Base-by-base conservation (phyloP, 2,113 vertebrate genomes). In the Lutjanus erythropterus region DNA sequence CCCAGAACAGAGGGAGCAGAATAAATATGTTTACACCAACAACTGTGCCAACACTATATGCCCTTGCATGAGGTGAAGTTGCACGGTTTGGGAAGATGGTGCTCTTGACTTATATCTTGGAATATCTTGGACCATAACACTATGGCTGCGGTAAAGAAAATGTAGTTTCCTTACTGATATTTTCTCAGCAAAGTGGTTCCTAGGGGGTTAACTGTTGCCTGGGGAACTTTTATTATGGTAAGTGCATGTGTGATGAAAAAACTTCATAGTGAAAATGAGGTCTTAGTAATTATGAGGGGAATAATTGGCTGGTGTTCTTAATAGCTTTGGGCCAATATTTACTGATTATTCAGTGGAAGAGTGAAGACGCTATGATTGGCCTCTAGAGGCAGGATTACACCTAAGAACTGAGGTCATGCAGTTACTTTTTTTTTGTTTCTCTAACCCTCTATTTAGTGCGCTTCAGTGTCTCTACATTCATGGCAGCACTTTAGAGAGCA, bases 251-350 rank as follows among this genome's bases (percentile, higher is more conserved):
- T 71, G 67, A 87, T 83, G 78, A 70, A 83, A 83, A 81, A 84
- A 50, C 12, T 14, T 67, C 37, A 64, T 62, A 41, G 19, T 64
- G 53, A 86, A 86, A 89, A 85, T 80, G 37, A 87, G 81, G 64
- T 69, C 68, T 87, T 76, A 44, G 79, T 79, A 89, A 91, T 91
- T 89, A 92, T 85, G 35, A 80, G 64, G 64, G 68, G 16, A 84
- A 87, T 92, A 92, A 92, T 91, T 91, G 89, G 52, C 75, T 90
- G 61, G 33, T 74, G 62, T 86, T 86, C 77, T 84, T 83, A 89
- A 88, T 84, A 82, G 83, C 86, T 78, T 68, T 64, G 47, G 77
- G 75, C 75, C 80, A 91, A 87, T 90, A 91, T 92, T 93, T 85
- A 89, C 88, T 76, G 79, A 90, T 85, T 82, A 82, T 85, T 83